Base-by-base conservation (phyloP, 1,140 invertebrate species). In the Bombus balteatus region DNA sequence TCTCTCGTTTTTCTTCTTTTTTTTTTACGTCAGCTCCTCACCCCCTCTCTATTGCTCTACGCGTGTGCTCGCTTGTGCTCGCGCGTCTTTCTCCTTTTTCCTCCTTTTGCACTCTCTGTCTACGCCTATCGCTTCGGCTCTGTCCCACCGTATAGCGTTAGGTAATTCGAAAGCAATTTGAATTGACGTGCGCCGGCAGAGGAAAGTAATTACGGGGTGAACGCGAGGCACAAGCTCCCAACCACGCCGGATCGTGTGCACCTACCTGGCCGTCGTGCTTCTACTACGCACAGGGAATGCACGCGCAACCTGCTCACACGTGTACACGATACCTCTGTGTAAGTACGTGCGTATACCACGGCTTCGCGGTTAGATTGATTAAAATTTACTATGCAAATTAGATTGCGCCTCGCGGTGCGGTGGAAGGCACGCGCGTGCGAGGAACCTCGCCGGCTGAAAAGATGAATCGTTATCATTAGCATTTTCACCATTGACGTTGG, bases 101-200 rank as follows among this genome's bases (percentile, higher is more conserved):
- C 39, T 71, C 53, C 32, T 53, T n/a, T 34, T 81, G 39, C 43
- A 53, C n/a, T 75, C 72, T 32, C 68, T 71, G 73, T 53, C 74
- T 62, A 43, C 80, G 5, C 34, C 74, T 59, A 57, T 75, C 86
- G 86, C 76, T 72, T 77, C 90, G 86, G 28, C 74, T 83, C 81
- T 66, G 59, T 74, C 77, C 71, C 34, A 4, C 57, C 47, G 75
- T 79, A 57, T 72, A 83, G 85, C 89, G 91, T 90, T 88, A 89
- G 90, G 90, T 92, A 93, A 93, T 93, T 92, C 90, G 93, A 93
- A 91, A 93, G 92, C 92, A 92, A 93, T 93, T 93, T 93, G 93
- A 93, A 93, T 93, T 93, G 93, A 93, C 92, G 90, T 92, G 81
- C 87, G 80, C 89, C 89, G 90, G 85, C 88, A 92, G 91, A 93